phyloP scores from a whole-genome alignment of 2,113 vertebrate genomes.

The Orientallactaga bullata region DNA sequence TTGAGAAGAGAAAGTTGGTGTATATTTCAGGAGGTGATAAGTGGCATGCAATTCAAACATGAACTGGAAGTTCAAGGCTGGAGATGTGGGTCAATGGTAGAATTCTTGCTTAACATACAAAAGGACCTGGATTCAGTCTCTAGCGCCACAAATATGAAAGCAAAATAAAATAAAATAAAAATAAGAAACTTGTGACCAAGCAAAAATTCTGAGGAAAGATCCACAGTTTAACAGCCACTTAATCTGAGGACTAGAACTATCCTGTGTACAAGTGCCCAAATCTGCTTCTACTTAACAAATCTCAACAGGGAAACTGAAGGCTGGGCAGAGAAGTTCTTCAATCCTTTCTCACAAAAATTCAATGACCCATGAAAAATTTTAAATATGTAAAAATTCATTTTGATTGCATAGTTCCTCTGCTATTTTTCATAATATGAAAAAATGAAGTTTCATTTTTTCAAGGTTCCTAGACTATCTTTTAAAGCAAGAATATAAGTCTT shows the following conservation, averaged over 20 bases:
- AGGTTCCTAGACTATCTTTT: conserved; percentile 74
- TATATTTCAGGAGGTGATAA: background rate
- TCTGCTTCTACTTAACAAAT: background rate
- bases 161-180: background rate
- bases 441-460: conserved; percentile 73
- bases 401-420: conserved; percentile 55
- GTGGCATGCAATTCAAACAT: background rate
- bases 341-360: conserved; percentile 50
- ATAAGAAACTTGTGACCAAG: background rate
- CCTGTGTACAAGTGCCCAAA: background rate
- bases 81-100: too few relatives aligned
- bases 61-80: background rate
- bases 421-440: conserved; percentile 78
- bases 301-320: conserved; percentile 28
- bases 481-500: conserved; percentile 87
- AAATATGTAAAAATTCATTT: conserved; percentile 71
- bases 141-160: background rate
- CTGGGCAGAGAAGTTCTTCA: background rate
- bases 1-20: background rate
- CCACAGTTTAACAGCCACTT: background rate
- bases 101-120: background rate
- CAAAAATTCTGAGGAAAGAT: background rate
- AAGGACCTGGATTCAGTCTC: background rate
- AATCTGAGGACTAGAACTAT: background rate
- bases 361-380: conserved; percentile 56